Base-by-base conservation (phyloP, 92 coral and sea anemone species). In the Bergia puertoricense region DNA sequence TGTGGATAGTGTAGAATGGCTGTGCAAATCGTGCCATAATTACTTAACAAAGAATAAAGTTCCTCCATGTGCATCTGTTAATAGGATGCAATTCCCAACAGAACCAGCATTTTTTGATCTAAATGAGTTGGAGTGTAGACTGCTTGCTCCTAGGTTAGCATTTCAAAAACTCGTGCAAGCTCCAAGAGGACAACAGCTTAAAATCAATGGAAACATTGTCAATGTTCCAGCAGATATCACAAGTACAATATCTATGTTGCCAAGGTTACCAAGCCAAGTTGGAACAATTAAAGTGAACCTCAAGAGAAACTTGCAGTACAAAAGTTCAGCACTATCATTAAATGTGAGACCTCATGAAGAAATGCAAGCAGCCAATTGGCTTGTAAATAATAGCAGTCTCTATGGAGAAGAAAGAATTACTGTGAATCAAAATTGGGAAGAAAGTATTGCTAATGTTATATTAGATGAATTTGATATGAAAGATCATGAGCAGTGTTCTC, bases 111-210 rank as follows among this genome's bases (percentile, higher is more conserved):
- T 92, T 46, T 92, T 92, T 92, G 74, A 91, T 80, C 86, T 91
- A 3, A 91, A 88, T 85, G 30, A 30, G 30, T 67, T 88, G 82
- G 91, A 88, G 67, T 90, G 89, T 77, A 85, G 89, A 85, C 75
- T 86, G 67, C 65, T 90, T 39, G 92, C 91, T 65, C 91, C 91
- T 16, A 93, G 92, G 48, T 48, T 88, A 54, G 92, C 89, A 73
- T 93, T 93, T 88, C 95, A 88, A 89, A 93, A 93, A 75, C 76
- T 91, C 6, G 86, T 89, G 94, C 91, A 93, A 84, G 92, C 92
- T 22, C 92, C 94, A 36, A 88, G 92, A 68, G 95, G 94, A 75
- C 88, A 79, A 62, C 96, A 91, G 75, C 78, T 93, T 10, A 93
- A 93, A 88, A 91, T 89, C 48, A 80, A 76, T 88, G 93, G 91